Percentiles rank a stretch among this genome's conserved stretches.
Evolutionary conservation across 2,113 vertebrate species (phyloP).

Genomic region (Syngnathus typhle): DNA sequence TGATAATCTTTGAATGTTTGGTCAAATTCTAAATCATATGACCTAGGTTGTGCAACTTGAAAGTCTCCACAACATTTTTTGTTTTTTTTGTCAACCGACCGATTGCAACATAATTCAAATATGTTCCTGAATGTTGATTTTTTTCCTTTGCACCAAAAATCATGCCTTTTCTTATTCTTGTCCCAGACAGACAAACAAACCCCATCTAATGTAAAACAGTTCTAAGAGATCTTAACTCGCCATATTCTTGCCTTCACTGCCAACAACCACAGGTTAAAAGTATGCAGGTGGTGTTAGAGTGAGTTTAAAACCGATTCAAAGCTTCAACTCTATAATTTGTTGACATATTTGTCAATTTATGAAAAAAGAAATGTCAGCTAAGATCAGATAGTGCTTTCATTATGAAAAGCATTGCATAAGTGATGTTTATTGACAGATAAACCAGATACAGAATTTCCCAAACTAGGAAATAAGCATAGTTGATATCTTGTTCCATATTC

Average conservation of each 20-base stretch:
- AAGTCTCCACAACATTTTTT: background rate
- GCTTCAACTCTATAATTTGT: slow-evolving; percentile 25
- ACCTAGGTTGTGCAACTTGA: background rate
- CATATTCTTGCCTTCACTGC: slow-evolving; percentile 26
- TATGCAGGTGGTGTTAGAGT: slow-evolving; percentile 25
- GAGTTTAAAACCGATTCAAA: slow-evolving; percentile 22
- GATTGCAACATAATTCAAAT: background rate
- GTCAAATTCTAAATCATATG: background rate
- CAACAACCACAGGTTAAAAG: slow-evolving; percentile 46
- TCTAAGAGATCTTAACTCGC: slow-evolving; percentile 28
- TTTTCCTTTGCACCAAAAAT: background rate
- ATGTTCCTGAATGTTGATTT: background rate
- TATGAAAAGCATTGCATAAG: background rate
- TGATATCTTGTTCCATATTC: no score
- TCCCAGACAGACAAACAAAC: slow-evolving; percentile 3
- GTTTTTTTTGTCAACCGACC: background rate
- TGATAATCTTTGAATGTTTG: background rate
- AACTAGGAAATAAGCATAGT: no score
- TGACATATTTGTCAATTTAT: background rate
- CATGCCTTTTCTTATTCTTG: background rate
- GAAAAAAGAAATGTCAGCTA: background rate
- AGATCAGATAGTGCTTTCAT: background rate
- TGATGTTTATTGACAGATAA: background rate
- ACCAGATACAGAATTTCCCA: background rate
- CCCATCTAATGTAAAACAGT: slow-evolving; percentile 30